Evolutionary conservation across 2,888 invertebrate genomes (phyloP).

Genomic region (Cephus nigrinus): DNA sequence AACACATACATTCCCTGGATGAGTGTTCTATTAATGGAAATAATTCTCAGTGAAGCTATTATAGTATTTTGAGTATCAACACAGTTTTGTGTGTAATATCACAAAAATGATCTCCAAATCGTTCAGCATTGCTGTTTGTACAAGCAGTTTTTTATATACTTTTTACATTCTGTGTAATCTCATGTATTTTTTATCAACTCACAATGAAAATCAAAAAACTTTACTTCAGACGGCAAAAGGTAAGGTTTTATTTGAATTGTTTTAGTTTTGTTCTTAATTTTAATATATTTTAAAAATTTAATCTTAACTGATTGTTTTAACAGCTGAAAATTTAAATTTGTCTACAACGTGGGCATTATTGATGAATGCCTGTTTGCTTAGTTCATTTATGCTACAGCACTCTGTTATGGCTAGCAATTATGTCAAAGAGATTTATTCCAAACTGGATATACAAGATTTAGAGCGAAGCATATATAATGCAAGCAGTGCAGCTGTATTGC

Average conservation of each 20-base stretch:
- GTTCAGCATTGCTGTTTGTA: constrained; percentile 58
- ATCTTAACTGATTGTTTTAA: constrained; percentile 38
- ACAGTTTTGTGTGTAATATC: not conserved
- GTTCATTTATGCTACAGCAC: constrained; percentile 71
- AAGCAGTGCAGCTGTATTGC: constrained; percentile 59
- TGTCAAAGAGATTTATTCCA: constrained; percentile 66
- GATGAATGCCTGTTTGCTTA: constrained; percentile 67
- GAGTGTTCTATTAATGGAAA: not conserved
- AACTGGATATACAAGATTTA: constrained; percentile 62
- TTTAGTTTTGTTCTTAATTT: constrained; percentile 7
- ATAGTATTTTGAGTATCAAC: not conserved
- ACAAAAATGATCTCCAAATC: constrained; percentile 48
- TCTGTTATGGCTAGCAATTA: constrained; percentile 68
- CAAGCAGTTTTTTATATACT: constrained; percentile 67
- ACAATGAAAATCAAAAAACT: constrained; percentile 55
- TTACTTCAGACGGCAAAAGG: constrained; percentile 29
- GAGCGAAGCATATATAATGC: constrained; percentile 55
- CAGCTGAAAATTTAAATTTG: constrained; percentile 33
- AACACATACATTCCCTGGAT: not conserved
- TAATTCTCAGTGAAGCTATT: not conserved
- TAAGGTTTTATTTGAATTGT: constrained; percentile 21
- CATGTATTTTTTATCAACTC: constrained; percentile 70
- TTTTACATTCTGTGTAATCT: constrained; percentile 69
- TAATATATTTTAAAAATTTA: constrained; percentile 29
- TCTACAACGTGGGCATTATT: constrained; percentile 64